Evolutionary conservation across 2,888 invertebrate genomes (phyloP).

Genomic region (Melanchra persicariae): DNA sequence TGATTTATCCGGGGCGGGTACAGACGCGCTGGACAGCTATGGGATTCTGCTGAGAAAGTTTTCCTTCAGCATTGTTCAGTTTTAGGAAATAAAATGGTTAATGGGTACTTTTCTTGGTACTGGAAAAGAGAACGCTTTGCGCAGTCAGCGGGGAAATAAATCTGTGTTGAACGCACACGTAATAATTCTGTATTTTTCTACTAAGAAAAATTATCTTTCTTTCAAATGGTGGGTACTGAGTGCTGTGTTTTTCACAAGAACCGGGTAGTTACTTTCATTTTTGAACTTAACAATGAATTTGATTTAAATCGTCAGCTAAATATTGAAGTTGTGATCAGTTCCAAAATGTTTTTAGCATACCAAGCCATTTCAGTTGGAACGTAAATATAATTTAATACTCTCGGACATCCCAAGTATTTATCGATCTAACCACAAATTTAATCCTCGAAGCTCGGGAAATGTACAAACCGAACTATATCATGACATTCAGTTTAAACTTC

Average conservation of each 20-base stretch:
- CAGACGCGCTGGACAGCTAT: conserved; percentile 52
- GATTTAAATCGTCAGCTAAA: background rate
- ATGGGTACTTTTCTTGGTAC: conserved; percentile 39
- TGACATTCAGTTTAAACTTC: too few species aligned
- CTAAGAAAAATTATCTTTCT: background rate
- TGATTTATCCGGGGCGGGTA: conserved; percentile 70
- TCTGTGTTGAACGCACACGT: conserved; percentile 20
- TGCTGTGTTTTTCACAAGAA: background rate
- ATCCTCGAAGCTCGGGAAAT: background rate
- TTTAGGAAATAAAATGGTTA: conserved; percentile 57
- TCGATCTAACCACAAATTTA: background rate
- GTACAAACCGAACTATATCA: background rate
- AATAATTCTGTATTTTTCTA: background rate
- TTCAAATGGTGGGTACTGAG: background rate
- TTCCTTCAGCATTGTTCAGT: conserved; percentile 54
- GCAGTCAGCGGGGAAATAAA: conserved; percentile 47
- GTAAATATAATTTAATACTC: background rate
- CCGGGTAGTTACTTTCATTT: background rate
- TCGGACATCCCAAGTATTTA: background rate
- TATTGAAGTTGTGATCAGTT: background rate
- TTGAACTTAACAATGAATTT: background rate
- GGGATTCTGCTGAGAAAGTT: conserved; percentile 56
- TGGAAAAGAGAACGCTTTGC: conserved; percentile 28
- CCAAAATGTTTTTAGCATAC: background rate
- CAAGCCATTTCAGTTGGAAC: background rate